Conservation (phyloP, 2,113 vertebrate genomes). For the Gobiocypris rarus region DNA sequence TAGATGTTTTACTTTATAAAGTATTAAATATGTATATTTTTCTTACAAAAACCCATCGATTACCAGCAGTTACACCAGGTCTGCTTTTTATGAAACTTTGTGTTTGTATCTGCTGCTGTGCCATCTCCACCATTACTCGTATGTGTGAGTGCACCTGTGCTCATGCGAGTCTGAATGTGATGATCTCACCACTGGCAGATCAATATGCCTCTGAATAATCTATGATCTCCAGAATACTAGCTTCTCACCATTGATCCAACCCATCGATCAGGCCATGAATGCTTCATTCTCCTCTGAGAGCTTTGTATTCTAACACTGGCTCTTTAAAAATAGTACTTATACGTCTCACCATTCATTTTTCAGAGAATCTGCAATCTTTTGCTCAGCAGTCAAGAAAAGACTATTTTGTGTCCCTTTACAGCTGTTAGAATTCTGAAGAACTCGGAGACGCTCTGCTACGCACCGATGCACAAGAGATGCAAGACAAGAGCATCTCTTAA, state of each 20-base stretch:
- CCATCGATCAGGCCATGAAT: conserved; percentile 28
- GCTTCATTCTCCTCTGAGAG: conserved; percentile 14
- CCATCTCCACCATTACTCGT: neutral
- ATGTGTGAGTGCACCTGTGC: neutral
- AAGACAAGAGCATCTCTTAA: neutral
- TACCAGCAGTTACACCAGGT: neutral
- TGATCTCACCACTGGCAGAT: conserved; percentile 22
- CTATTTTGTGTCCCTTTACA: conserved; percentile 11
- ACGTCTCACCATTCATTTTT: conserved; percentile 7
- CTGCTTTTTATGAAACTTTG: neutral
- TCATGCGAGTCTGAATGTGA: neutral
- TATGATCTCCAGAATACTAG: conserved; percentile 45
- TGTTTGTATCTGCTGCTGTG: neutral
- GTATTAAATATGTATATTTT: no score
- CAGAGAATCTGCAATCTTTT: conserved; percentile 3
- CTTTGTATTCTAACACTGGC: conserved; percentile 13
- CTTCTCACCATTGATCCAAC: conserved; percentile 24
- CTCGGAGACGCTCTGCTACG: neutral
- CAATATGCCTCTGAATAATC: conserved; percentile 45
- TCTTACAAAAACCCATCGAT: no score
- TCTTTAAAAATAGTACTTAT: neutral
- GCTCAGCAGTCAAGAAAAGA: conserved; percentile 12
- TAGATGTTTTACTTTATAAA: no score
- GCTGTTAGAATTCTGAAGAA: neutral
- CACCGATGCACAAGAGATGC: neutral